Base-by-base conservation (phyloP, 2,113 vertebrate genomes). In the Cololabis saira region DNA sequence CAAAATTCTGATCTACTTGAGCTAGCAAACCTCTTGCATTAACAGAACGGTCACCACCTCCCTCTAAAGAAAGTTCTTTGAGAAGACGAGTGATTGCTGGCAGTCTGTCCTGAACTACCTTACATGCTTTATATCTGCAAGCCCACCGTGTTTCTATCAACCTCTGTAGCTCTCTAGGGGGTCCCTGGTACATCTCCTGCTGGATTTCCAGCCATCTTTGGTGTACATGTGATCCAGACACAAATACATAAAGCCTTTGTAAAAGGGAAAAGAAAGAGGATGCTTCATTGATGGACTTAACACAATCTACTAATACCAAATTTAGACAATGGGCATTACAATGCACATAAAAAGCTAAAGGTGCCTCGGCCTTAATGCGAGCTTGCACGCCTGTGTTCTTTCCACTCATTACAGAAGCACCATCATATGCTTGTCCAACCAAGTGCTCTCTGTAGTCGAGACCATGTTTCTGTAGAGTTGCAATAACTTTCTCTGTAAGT, bases 381-480 rank as follows among this genome's bases (percentile, higher is more conserved):
- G 47, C 47, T 19, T 48, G 47, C 47, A 48, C 47, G 1, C 17
- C n/a, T 19, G 47, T 48, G 47, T 48, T 18, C 12, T 19, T 48
- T 10, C 47, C n/a, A 11, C 47, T 48, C 47, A 48, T 48, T 19
- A 48, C 17, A 10, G 47, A 48, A 19, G 47, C 10, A 8, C 47
- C 47, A 48, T 48, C 47, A 19, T 48, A 48, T 48, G 47, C 47
- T 48, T 48, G 47, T 19, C 47, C 47, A 11, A 48, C 47, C 9
- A n/a, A 48, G 47, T 48, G 17, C 12, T 48, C 10, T 11, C n/a
- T 17, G 47, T 48, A 48, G 47, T 48, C 7, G 19, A 48, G 47
- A 8, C 47, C 47, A 50, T 50, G n/a, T n/a, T n/a, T n/a, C n/a
- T n/a, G n/a, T n/a, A n/a, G n/a, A n/a, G n/a, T n/a, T n/a, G n/a